Percentiles rank a stretch among this genome's conserved stretches.
These are phyloP conservation scores for Pseudorasbora parva DNA, from an alignment of 2,113 vertebrate species.

Conservation along the genomic window DNA sequence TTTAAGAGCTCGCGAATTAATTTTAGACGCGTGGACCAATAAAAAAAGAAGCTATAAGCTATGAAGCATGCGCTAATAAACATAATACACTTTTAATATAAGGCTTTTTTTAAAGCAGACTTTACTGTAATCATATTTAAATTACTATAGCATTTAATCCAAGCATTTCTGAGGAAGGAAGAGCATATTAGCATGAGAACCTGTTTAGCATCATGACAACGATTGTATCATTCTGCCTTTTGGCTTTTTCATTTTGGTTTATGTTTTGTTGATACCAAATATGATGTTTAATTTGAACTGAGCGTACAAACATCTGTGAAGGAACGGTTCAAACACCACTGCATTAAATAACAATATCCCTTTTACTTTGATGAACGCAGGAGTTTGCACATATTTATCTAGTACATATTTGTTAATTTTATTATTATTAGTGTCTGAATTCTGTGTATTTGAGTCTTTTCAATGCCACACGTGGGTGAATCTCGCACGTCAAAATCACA, in stretches of 20 bases:
- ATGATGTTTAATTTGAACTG: slow-evolving; percentile 14
- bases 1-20: background rate
- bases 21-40: background rate
- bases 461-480: background rate
- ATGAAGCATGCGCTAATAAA: slow-evolving; percentile 34
- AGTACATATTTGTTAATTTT: background rate
- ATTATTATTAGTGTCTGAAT: background rate
- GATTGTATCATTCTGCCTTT: slow-evolving; percentile 37
- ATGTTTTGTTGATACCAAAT: slow-evolving; percentile 40
- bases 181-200: slow-evolving; percentile 22
- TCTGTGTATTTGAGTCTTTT: background rate
- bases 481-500: background rate
- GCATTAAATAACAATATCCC: background rate
- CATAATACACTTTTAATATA: slow-evolving; percentile 21
- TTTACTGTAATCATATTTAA: background rate
- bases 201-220: background rate
- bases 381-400: slow-evolving; percentile 39
- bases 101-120: slow-evolving; percentile 4
- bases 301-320: background rate
- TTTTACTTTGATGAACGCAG: background rate
- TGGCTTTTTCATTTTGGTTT: slow-evolving; percentile 13
- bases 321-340: background rate
- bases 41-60: background rate
- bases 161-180: background rate
- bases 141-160: slow-evolving; percentile 4